phyloP scores from a whole-genome alignment of 2,113 vertebrate species.

The Hippocampus mohnikei region DNA sequence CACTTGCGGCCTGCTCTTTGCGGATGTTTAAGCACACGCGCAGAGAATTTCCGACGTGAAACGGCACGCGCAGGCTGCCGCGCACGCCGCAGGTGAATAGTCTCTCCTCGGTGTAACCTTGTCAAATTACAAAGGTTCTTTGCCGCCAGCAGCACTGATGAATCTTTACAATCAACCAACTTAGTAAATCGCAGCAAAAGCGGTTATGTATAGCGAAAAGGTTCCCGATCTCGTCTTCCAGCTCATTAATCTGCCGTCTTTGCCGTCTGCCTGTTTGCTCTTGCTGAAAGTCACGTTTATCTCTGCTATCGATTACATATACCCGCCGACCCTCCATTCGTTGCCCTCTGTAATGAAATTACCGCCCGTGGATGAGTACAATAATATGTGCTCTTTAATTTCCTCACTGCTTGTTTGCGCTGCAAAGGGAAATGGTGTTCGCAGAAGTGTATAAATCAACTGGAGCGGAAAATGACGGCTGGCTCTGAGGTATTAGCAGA shows the following conservation, averaged over 20 bases:
- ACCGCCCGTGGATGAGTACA: slow-evolving; percentile 43
- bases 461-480: slow-evolving; percentile 15
- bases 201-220: neutral
- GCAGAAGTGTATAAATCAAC: slow-evolving; percentile 19
- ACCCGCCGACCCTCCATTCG: slow-evolving; percentile 15
- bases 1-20: slow-evolving; percentile 36
- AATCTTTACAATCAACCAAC: slow-evolving; percentile 25
- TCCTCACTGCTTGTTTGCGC: slow-evolving; percentile 5
- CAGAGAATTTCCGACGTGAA: slow-evolving; percentile 23
- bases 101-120: slow-evolving; percentile 17
- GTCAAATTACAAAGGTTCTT: slow-evolving; percentile 11
- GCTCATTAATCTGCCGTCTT: slow-evolving; percentile 51
- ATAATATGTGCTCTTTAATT: slow-evolving; percentile 37
- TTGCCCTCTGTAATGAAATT: slow-evolving; percentile 52
- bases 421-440: slow-evolving; percentile 7
- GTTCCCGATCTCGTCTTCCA: slow-evolving; percentile 18
- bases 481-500: slow-evolving; percentile 18
- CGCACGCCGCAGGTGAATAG: neutral
- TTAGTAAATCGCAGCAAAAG: slow-evolving; percentile 24
- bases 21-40: slow-evolving; percentile 36
- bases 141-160: slow-evolving; percentile 9
- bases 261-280: slow-evolving; percentile 31
- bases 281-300: slow-evolving; percentile 50
- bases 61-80: neutral
- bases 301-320: slow-evolving; percentile 45